phyloP scores from a whole-genome alignment of 2,113 vertebrate species.

The Leptodactylus fuscus region DNA sequence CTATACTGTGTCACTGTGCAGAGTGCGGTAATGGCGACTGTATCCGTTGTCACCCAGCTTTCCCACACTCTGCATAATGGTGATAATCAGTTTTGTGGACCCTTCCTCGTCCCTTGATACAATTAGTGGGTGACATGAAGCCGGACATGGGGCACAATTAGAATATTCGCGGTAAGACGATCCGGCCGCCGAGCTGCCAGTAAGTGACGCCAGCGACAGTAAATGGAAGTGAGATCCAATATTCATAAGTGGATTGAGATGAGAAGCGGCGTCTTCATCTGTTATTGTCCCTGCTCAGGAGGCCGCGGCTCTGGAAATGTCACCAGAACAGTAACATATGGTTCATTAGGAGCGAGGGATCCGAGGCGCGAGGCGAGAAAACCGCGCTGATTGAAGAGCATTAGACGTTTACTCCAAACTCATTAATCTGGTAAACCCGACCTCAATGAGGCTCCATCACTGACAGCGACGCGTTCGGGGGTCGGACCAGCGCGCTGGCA shows the following conservation, averaged over 20 bases:
- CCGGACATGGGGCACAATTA: background rate
- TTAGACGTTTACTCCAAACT: conserved; percentile 27
- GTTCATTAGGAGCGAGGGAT: conserved; percentile 1
- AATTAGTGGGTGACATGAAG: background rate
- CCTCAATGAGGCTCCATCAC: background rate
- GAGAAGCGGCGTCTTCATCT: background rate
- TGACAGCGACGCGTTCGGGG: conserved; percentile 7
- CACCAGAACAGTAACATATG: conserved; percentile 15
- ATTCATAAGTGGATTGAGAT: conserved; percentile 20
- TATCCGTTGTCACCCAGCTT: background rate
- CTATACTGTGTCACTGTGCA: no score
- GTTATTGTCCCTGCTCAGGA: conserved; percentile 33
- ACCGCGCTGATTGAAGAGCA: conserved; percentile 24
- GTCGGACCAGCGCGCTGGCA: background rate
- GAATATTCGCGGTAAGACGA: background rate
- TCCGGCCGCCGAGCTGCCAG: background rate
- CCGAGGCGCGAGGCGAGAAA: background rate
- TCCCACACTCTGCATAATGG: background rate
- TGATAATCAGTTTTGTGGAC: background rate
- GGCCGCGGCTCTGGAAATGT: conserved; percentile 13
- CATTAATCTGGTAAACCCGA: conserved; percentile 26
- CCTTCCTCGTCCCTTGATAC: background rate
- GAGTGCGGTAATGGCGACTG: no score
- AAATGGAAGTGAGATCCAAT: conserved; percentile 13
- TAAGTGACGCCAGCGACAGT: conserved; percentile 17